These are phyloP conservation scores for Rhinichthys osculus DNA, from an alignment of 2,797 vertebrate genomes.

Conservation along the genomic window DNA sequence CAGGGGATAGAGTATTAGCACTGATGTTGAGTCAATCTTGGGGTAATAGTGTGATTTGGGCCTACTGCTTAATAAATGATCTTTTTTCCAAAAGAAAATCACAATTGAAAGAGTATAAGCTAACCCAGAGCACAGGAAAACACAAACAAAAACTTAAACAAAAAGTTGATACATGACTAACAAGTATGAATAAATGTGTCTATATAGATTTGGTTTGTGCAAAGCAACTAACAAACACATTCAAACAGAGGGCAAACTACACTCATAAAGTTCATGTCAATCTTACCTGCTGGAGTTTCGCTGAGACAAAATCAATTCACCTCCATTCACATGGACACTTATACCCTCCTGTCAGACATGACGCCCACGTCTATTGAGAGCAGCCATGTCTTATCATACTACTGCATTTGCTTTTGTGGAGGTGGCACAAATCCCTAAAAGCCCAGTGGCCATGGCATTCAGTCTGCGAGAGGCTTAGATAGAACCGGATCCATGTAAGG, in stretches of 20 bases:
- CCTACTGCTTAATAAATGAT: not conserved
- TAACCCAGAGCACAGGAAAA: not conserved
- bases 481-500: constrained; percentile 49
- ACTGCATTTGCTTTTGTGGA: constrained; percentile 68
- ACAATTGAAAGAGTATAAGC: not conserved
- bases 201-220: not conserved
- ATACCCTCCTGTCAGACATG: constrained; percentile 54
- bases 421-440: constrained; percentile 69
- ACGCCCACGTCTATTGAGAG: constrained; percentile 47
- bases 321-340: constrained; percentile 46
- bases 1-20: not conserved
- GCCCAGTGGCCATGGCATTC: constrained; percentile 68
- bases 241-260: constrained; percentile 52
- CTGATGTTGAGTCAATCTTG: not conserved
- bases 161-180: not conserved
- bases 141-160: too few species aligned
- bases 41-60: too few species aligned
- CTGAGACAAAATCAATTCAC: constrained; percentile 36
- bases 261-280: constrained; percentile 25
- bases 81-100: not conserved
- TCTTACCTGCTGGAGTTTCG: constrained; percentile 57
- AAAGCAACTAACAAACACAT: constrained; percentile 24
- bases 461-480: constrained; percentile 62
- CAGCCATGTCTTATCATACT: constrained; percentile 47
- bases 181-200: not conserved